Evolutionary conservation across 2,113 vertebrate genomes (phyloP).

Genomic region (Paramisgurnus dabryanus): DNA sequence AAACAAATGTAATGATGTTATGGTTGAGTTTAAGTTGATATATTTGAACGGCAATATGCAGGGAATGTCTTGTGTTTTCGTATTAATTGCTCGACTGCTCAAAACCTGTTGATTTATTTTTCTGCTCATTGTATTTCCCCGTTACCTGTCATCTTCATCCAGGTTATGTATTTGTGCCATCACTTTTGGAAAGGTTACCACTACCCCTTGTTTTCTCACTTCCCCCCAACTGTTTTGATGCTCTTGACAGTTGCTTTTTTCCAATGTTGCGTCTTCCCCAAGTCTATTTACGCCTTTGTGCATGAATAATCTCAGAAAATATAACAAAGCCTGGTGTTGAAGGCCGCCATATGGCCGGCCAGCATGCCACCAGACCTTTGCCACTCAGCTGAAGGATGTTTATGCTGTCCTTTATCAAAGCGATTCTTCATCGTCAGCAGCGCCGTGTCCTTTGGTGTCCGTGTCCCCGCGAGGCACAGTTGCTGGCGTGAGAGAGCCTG

Average conservation of each 20-base stretch:
- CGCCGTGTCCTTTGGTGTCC: slow-evolving; percentile 53
- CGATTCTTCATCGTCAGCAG: slow-evolving; percentile 70
- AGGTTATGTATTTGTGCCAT: slow-evolving; percentile 34
- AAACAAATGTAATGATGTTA: background rate
- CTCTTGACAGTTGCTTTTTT: slow-evolving; percentile 14
- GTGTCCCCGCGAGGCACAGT: slow-evolving; percentile 59
- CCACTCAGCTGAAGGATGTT: slow-evolving; percentile 56
- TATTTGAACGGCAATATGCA: background rate
- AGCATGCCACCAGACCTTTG: slow-evolving; percentile 58
- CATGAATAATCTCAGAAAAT: slow-evolving; percentile 41
- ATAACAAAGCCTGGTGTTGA: slow-evolving; percentile 56
- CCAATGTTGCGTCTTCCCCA: background rate
- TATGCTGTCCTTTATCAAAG: slow-evolving; percentile 68
- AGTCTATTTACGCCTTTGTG: slow-evolving; percentile 44
- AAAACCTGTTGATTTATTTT: slow-evolving; percentile 26
- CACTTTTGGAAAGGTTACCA: slow-evolving; percentile 28
- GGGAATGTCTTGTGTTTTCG: background rate
- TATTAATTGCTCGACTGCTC: background rate
- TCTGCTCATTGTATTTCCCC: slow-evolving; percentile 4
- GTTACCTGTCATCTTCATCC: slow-evolving; percentile 16
- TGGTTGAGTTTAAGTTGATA: background rate
- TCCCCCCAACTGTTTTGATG: background rate
- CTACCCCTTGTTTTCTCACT: slow-evolving; percentile 14
- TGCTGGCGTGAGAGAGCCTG: slow-evolving; percentile 65
- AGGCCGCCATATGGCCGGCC: slow-evolving; percentile 69